A percentile compares a stretch with the other conserved stretches of the same genome.
Conservation (phyloP, 2,113 vertebrate genomes). For the Chamaea fasciata region DNA sequence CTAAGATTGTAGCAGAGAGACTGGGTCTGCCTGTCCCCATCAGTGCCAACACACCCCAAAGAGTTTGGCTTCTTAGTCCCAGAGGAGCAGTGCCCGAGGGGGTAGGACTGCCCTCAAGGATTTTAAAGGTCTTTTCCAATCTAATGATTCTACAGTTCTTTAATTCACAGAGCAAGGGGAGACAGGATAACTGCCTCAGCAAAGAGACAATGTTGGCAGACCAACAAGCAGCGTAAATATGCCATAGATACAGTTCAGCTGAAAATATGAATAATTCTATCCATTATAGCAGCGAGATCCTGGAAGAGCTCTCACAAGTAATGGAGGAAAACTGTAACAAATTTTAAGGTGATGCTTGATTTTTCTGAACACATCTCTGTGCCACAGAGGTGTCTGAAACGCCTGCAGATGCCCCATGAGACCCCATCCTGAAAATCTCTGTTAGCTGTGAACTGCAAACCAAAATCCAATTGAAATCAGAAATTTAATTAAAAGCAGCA, state of each 20-base stretch:
- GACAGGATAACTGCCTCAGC: not conserved
- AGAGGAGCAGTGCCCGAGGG: not conserved
- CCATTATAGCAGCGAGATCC: not conserved
- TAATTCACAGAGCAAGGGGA: not conserved
- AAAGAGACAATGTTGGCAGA: not conserved
- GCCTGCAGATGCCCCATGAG: not conserved
- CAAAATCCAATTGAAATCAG: constrained; percentile 36
- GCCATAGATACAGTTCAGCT: not conserved
- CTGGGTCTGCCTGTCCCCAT: not conserved
- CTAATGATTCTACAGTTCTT: not conserved
- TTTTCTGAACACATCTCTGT: not conserved
- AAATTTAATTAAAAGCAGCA: constrained; percentile 62
- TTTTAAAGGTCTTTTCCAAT: not conserved
- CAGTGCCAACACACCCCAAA: rapidly evolving
- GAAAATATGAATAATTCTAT: not conserved
- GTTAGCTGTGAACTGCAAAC: constrained; percentile 4
- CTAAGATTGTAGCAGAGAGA: not conserved
- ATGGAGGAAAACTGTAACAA: not conserved
- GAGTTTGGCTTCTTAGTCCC: not conserved
- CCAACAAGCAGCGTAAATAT: not conserved
- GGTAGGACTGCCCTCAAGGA: not conserved
- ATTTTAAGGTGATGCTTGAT: not conserved
- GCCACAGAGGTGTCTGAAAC: not conserved
- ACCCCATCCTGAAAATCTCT: not conserved
- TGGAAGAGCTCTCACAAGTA: not conserved